Percentiles rank a stretch among this genome's conserved stretches.
phyloP scores from a whole-genome alignment of 2,888 invertebrate genomes.

The Auanema sp. region DNA sequence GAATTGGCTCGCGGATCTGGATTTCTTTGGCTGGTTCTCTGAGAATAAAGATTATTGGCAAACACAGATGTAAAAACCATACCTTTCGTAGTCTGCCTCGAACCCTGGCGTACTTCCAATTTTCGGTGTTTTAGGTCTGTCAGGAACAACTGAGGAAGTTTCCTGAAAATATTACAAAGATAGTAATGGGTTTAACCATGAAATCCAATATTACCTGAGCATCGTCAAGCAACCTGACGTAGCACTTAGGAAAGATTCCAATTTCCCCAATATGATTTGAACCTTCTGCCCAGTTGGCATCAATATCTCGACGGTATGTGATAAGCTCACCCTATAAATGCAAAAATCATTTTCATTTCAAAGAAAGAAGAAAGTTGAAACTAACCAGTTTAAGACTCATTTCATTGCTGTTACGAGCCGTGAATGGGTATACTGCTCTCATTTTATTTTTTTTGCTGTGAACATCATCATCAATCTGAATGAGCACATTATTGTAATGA shows the following conservation, averaged over 20 bases:
- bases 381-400: conserved; percentile 47
- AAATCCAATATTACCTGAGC: conserved; percentile 7
- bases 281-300: conserved; percentile 57
- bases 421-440: conserved; percentile 54
- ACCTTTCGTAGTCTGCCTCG: conserved; percentile 12
- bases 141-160: conserved; percentile 25
- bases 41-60: background rate
- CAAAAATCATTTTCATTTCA: background rate
- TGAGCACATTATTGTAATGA: too few species aligned
- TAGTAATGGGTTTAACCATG: background rate
- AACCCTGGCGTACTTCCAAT: conserved; percentile 17
- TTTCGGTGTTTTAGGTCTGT: conserved; percentile 46
- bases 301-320: conserved; percentile 45
- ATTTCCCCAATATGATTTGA: conserved; percentile 52
- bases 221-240: conserved; percentile 36
- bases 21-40: too few species aligned
- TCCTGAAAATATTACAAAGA: background rate
- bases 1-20: too few species aligned
- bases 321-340: conserved; percentile 49
- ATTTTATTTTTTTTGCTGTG: conserved; percentile 25
- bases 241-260: conserved; percentile 57
- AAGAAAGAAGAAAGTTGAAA: background rate
- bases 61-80: background rate
- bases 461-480: background rate
- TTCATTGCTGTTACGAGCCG: conserved; percentile 51